Evolutionary conservation across 2,797 vertebrate genomes (phyloP).

Genomic region (Danio aesculapii): DNA sequence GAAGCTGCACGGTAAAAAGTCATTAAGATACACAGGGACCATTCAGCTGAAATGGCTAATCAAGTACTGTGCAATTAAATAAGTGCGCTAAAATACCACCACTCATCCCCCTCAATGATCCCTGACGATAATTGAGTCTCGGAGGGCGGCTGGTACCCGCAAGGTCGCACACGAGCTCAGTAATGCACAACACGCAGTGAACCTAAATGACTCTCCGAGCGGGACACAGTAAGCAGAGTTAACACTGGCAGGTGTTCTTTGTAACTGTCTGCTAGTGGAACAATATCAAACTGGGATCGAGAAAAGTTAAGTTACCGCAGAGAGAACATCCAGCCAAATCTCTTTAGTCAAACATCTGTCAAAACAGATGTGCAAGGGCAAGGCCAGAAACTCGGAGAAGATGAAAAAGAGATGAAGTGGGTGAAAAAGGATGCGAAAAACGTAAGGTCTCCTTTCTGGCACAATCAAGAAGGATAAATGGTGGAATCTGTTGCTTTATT

Average conservation of each 20-base stretch:
- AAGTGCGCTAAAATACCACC: conserved; percentile 21
- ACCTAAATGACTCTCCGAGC: conserved; percentile 4
- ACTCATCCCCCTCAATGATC: conserved; percentile 18
- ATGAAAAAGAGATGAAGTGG: conserved; percentile 6
- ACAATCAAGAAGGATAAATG: conserved; percentile 49
- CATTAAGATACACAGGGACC: conserved; percentile 23
- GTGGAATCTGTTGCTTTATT: conserved; percentile 49
- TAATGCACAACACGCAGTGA: neutral
- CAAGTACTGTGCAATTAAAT: conserved; percentile 47
- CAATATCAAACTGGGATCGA: conserved; percentile 4
- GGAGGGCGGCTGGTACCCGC: neutral
- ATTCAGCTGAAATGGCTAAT: conserved; percentile 53
- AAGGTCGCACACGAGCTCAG: neutral
- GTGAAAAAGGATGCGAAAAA: conserved; percentile 32
- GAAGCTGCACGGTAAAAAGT: neutral
- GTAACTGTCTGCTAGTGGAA: neutral
- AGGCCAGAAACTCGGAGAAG: conserved; percentile 8
- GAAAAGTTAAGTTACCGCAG: conserved; percentile 8
- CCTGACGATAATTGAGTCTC: conserved; percentile 44
- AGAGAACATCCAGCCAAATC: conserved; percentile 43
- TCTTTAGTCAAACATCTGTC: conserved; percentile 56
- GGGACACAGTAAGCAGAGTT: neutral
- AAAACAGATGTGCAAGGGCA: conserved; percentile 24
- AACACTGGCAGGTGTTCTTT: conserved; percentile 19
- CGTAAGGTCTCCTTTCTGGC: conserved; percentile 31